Conservation (phyloP, 2,113 vertebrate species). For the Nibea coibor region DNA sequence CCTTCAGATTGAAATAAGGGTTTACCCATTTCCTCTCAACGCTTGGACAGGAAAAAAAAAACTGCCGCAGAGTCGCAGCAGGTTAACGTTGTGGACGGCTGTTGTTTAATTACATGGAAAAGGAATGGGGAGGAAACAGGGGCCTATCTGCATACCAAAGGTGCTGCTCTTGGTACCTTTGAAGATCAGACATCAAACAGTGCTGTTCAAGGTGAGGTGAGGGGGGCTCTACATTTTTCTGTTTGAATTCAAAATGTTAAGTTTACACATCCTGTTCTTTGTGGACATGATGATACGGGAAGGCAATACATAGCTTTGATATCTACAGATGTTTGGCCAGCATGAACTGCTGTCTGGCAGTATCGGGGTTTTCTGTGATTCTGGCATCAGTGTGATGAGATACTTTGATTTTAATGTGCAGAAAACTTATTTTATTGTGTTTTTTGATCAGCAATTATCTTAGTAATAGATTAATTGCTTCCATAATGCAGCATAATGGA, state of each 20-base stretch:
- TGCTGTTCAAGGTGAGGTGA: constrained; percentile 18
- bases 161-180: constrained; percentile 23
- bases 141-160: constrained; percentile 67
- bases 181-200: constrained; percentile 55
- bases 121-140: constrained; percentile 5
- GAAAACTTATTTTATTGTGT: neutral
- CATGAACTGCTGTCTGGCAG: neutral
- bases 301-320: neutral
- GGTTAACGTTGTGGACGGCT: neutral
- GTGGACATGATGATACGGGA: neutral
- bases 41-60: neutral
- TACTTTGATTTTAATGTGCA: neutral
- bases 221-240: neutral
- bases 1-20: neutral
- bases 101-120: constrained; percentile 60
- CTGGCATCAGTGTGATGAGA: neutral
- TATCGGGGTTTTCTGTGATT: neutral
- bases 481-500: neutral
- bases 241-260: neutral
- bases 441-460: neutral
- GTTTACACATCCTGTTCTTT: neutral
- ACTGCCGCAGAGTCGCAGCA: neutral
- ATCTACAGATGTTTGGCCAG: neutral
- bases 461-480: neutral
- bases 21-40: neutral